Conservation (phyloP, 2,113 vertebrate species). For the Siniperca chuatsi region DNA sequence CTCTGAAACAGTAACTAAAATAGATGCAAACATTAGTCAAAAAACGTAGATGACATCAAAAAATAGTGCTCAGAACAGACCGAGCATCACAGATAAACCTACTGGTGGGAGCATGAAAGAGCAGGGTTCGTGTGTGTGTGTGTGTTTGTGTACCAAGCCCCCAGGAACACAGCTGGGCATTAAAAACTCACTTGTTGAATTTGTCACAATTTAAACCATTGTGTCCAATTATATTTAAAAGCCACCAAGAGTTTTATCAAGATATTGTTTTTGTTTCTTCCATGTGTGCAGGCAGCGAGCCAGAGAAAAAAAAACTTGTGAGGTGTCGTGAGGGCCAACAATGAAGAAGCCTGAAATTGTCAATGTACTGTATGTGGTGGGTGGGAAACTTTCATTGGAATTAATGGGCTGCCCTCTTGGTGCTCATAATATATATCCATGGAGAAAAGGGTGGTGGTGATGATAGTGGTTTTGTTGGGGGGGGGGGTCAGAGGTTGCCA, state of each 20-base stretch:
- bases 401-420: background rate
- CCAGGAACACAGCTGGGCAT: background rate
- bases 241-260: background rate
- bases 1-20: background rate
- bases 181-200: background rate
- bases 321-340: background rate
- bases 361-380: background rate
- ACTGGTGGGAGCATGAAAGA: background rate
- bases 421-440: background rate
- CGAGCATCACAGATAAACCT: background rate
- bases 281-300: background rate
- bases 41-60: background rate
- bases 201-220: background rate
- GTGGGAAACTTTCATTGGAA: background rate
- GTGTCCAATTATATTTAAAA: slow-evolving; percentile 1
- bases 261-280: background rate
- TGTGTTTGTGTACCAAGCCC: background rate
- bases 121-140: background rate
- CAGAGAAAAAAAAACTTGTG: background rate
- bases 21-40: background rate
- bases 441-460: slow-evolving; percentile 2
- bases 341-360: background rate
- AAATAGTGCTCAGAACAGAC: background rate
- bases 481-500: slow-evolving; percentile 36
- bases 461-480: background rate